Base-by-base conservation (phyloP, 2,797 vertebrate genomes). In the Pseudomugil gertrudae region DNA sequence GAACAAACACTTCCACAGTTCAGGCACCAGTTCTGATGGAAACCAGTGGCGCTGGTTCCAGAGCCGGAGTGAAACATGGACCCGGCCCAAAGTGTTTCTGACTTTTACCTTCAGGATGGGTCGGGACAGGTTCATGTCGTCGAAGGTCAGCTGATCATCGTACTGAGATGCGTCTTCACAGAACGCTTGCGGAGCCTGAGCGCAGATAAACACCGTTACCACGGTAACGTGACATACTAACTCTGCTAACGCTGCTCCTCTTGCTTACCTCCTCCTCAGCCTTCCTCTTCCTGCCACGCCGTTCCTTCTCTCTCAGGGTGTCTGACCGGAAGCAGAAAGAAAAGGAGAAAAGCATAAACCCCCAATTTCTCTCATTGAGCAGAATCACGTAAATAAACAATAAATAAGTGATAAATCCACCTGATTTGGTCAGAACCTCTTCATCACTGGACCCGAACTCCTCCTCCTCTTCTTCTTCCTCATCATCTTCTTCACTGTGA, bases 81-180 rank as follows among this genome's bases (percentile, higher is more conserved):
- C 35, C 35, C 35, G 13, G 35, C 35, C 35, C 14, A 13, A 36
- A 10, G 3, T 36, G 35, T 32, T 32, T 35, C 33, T 9, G 33
- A 35, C 9, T 23, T 21, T 59, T 90, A 98, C 98, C 97, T 99
- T 99, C 50, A 99, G 89, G 59, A 99, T 93, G 4, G 98, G 98
- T 53, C 97, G 92, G 60, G 97, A 99, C 51, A 99, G 94, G 90
- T 98, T 99, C 97, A 99, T 99, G 72, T 96, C 95, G 48, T 95
- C 95, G 63, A 99, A 99, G 0, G 92, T 96, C 63, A 99, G 90
- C 27, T 63, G 92, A 35, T 97, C 95, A 3, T 99, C 92, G 0
- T 94, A 98, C n/a, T 95, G 89, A 7, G 98, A 98, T 0, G 95
- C 98, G 0, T 99, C 98, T 88, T 96, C 97, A 64, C 92, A 96